Evolutionary conservation across 1,140 invertebrate species (phyloP).

Genomic region (Drosophila sp.): DNA sequence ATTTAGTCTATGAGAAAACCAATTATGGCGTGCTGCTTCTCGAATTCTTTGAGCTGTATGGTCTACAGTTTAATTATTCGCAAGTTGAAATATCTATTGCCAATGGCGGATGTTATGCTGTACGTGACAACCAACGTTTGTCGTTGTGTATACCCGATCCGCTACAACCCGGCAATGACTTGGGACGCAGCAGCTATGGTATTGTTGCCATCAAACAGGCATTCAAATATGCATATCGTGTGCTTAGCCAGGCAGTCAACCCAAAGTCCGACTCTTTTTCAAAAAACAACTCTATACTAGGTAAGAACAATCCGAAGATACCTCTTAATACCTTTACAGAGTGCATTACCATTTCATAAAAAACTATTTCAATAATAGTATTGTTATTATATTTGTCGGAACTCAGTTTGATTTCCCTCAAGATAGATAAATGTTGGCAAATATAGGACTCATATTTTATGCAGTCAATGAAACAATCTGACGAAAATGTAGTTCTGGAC

Average conservation of each 20-base stretch:
- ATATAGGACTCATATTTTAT: too few relatives aligned
- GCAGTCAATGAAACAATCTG: too few relatives aligned
- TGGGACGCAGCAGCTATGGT: conserved; percentile 97
- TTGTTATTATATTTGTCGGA: too few relatives aligned
- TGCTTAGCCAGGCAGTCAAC: conserved; percentile 91
- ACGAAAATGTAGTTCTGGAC: too few relatives aligned
- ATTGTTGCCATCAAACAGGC: conserved; percentile 94
- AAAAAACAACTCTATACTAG: conserved; percentile 83
- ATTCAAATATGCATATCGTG: conserved; percentile 96
- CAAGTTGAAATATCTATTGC: conserved; percentile 96
- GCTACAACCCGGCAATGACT: conserved; percentile 95
- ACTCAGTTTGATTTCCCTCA: too few relatives aligned
- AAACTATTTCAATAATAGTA: too few relatives aligned
- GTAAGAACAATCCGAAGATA: conserved; percentile 17
- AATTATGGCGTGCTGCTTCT: conserved; percentile 97
- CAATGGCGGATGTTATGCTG: conserved; percentile 93
- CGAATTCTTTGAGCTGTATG: conserved; percentile 98
- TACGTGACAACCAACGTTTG: conserved; percentile 91
- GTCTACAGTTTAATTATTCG: conserved; percentile 97
- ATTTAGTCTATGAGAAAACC: conserved; percentile 86
- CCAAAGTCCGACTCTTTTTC: conserved; percentile 85
- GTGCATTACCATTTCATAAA: too few relatives aligned
- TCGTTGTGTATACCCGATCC: conserved; percentile 98
- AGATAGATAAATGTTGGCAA: too few relatives aligned
- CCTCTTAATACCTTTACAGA: too few relatives aligned